Conservation (phyloP, 92 coral and sea anemone species). For the Siderastrea siderea region DNA sequence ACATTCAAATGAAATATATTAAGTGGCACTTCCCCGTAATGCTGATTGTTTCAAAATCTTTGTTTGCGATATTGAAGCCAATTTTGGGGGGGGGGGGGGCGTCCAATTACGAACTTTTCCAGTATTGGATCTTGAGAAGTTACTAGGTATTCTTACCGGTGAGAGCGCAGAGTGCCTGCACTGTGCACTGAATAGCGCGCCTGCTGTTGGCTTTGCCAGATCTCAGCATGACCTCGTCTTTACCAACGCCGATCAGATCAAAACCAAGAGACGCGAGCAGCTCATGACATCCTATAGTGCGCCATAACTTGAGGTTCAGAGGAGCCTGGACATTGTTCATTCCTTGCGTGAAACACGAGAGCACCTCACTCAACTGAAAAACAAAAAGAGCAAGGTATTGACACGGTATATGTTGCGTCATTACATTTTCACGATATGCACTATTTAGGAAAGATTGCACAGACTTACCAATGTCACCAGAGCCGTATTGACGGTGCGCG, state of each 20-base stretch:
- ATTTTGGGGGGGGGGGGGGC: background rate
- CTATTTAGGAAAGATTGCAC: background rate
- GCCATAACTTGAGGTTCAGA: conserved; percentile 91
- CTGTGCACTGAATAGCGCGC: conserved; percentile 94
- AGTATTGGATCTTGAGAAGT: too few species aligned
- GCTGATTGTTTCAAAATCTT: too few species aligned
- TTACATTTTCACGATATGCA: background rate
- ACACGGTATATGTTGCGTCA: background rate
- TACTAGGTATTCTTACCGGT: conserved; percentile 67
- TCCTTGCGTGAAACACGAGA: conserved; percentile 90
- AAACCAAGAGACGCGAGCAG: conserved; percentile 98
- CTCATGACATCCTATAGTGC: conserved; percentile 95
- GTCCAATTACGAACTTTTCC: too few species aligned
- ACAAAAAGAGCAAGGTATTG: background rate
- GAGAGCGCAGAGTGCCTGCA: conserved; percentile 90
- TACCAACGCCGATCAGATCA: conserved; percentile 98
- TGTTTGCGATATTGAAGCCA: too few species aligned
- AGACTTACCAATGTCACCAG: conserved; percentile 78
- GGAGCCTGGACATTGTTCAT: conserved; percentile 97
- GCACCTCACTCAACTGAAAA: conserved; percentile 88
- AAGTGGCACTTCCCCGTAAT: too few species aligned
- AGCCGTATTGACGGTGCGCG: conserved; percentile 82
- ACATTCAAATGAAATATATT: background rate
- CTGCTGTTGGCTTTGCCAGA: conserved; percentile 97
- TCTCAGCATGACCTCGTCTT: conserved; percentile 96